phyloP scores from a whole-genome alignment of 2,888 invertebrate genomes.

The Drosophila anceps region DNA sequence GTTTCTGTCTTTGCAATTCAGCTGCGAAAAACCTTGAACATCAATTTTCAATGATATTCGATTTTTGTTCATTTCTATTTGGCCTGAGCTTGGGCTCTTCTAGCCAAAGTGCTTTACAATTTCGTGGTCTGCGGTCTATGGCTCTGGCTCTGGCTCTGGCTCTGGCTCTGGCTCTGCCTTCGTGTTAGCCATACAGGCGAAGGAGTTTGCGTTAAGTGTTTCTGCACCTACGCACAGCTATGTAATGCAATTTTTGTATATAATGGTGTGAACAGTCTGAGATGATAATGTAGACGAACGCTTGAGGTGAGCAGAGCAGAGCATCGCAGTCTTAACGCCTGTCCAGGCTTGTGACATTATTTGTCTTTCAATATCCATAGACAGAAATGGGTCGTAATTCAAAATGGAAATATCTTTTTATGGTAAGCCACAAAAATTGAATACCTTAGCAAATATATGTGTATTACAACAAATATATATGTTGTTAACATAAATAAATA shows the following conservation, averaged over 20 bases:
- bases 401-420: not conserved
- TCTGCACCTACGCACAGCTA: conserved; percentile 52
- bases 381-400: conserved; percentile 35
- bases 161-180: conserved; percentile 17
- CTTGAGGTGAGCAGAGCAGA: not conserved
- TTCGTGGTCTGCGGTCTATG: conserved; percentile 34
- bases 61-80: conserved; percentile 12
- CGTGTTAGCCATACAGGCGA: conserved; percentile 23
- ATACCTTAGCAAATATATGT: not conserved
- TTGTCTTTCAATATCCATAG: conserved; percentile 15
- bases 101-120: conserved; percentile 24
- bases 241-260: conserved; percentile 51
- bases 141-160: not conserved
- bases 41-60: conserved; percentile 13
- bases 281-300: not conserved
- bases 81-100: not conserved
- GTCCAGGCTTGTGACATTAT: conserved; percentile 18
- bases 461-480: not conserved
- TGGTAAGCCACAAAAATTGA: not conserved
- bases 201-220: conserved; percentile 49
- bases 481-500: not conserved
- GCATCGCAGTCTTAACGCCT: not conserved
- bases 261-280: conserved; percentile 51
- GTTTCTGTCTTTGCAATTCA: conserved; percentile 51
- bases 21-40: conserved; percentile 46